These are phyloP conservation scores for Chloebia gouldiae DNA, from an alignment of 2,113 vertebrate species.

Conservation along the genomic window DNA sequence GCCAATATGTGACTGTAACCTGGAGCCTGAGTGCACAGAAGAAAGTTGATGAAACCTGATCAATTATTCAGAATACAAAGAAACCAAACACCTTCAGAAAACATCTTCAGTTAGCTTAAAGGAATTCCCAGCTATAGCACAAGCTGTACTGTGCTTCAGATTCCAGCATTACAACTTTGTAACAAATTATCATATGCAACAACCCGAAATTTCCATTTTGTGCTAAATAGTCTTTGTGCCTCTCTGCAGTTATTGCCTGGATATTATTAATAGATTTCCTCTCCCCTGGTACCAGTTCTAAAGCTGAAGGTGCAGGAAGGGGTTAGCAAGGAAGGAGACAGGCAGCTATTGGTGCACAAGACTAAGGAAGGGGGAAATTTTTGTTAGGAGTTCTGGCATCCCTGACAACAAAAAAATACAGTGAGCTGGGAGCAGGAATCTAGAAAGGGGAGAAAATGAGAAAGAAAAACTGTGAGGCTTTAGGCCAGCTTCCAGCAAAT, in stretches of 20 bases:
- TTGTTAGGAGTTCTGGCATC: background rate
- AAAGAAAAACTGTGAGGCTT: background rate
- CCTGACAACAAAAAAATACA: background rate
- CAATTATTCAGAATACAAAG: constrained; percentile 51
- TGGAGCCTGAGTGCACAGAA: background rate
- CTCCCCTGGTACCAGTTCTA: background rate
- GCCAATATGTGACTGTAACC: background rate
- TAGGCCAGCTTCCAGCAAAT: background rate
- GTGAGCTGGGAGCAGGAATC: background rate
- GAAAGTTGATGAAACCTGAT: background rate
- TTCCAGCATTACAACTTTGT: background rate
- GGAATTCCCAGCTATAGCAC: background rate
- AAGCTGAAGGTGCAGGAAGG: background rate
- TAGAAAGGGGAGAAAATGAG: background rate
- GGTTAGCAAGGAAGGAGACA: background rate
- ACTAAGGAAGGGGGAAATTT: background rate
- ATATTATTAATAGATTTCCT: background rate
- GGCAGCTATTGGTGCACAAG: background rate
- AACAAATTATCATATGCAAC: background rate
- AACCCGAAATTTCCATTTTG: background rate
- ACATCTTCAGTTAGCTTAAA: background rate
- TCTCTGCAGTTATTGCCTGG: background rate
- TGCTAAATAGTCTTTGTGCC: background rate
- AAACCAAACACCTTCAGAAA: constrained; percentile 39
- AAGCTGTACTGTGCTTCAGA: background rate